Evolutionary conservation across 2,113 vertebrate genomes (phyloP), one percentile per base, ranked within the genome.

Genomic region (Crotophaga sulcirostris): DNA sequence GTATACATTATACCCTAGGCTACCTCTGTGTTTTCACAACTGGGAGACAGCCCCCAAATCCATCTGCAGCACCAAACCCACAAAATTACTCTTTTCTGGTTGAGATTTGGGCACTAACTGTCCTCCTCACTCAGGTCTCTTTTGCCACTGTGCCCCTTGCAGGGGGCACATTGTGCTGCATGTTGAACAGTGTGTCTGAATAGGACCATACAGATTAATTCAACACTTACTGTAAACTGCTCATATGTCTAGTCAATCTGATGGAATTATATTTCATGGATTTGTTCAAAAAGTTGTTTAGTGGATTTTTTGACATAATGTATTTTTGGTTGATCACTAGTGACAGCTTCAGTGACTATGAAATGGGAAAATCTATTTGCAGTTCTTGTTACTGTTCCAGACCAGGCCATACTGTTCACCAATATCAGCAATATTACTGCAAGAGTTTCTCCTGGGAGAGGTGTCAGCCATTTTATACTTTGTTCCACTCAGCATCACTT

Each of bases 31-130:
- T 55, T 92, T 77, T 89, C 34, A 54, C 11, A 64, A 11, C 4
- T 34, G 7, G 7, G 31, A 34, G 8, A 47, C 7, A 31, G 40
- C 44, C 7, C 40, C 17, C 11, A 5, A 31, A 0, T 5, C 24
- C 3, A 1, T 3, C 4, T 26, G 34, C 33, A 63, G 28, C 47
- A 85, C 36, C 31, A 84, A 59, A 28, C 13, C 18, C 26, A 55
- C 17, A 8, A 51, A 52, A 11, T 31, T 7, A 56, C 31, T 31
- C 34, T 82, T 82, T 63, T 31, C 21, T 68, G 3, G 5, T 45
- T 58, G 58, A 79, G 19, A 49, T 66, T 73, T 85, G 45, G 25
- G 16, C 10, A 44, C 19, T 54, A n/a, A 21, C 11, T 94, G 21
- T 72, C 26, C 38, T 74, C 23, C 8, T 69, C 49, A 51, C 38